Base-by-base conservation (phyloP, 2,888 invertebrate genomes). In the Volucella inflata region DNA sequence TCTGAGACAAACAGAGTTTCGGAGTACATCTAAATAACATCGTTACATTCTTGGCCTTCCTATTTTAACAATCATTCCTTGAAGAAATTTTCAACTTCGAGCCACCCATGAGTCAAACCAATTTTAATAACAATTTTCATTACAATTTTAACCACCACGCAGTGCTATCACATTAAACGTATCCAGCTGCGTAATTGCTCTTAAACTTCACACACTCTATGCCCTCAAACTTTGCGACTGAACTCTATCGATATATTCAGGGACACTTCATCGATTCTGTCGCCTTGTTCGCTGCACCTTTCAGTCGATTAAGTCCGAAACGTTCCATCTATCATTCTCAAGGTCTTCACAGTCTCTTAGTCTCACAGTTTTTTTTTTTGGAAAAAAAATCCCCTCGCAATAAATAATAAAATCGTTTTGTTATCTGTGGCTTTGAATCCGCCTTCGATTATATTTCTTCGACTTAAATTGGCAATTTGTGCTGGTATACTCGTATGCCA, bases 361-460 rank as follows among this genome's bases (percentile, higher is more conserved):
- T 40, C 1, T 62, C 14, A 38, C 53, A 14, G 51, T 40, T 50
- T n/a, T 16, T 38, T 40, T 50, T n/a, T 16, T 38, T 14, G 44
- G 44, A 74, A 30, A n/a, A 71, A 46, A 74, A 64, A 64, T 46
- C n/a, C 40, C 12, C 40, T 14, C 51, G 50, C 30, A 51, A 67
- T 59, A 77, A 77, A 62, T 70, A 53, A 46, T 68, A 59, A 76
- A 75, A 67, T 57, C 50, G 51, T 50, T 67, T 67, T 51, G 44
- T 67, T 76, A 76, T 76, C 76, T 44, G 50, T 38, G 42, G 59
- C 57, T 65, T 77, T 60, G 44, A 70, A 77, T 77, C 77, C 77
- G 60, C 44, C 51, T 70, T 68, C 77, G 60, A 77, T 77, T 77
- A 42, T 59, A 51, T 67, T 57, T 50, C 40, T 42, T 57, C 50